Evolutionary conservation across 2,113 vertebrate genomes (phyloP), one percentile per base, ranked within the genome.

Genomic region (Callopanchax toddi): DNA sequence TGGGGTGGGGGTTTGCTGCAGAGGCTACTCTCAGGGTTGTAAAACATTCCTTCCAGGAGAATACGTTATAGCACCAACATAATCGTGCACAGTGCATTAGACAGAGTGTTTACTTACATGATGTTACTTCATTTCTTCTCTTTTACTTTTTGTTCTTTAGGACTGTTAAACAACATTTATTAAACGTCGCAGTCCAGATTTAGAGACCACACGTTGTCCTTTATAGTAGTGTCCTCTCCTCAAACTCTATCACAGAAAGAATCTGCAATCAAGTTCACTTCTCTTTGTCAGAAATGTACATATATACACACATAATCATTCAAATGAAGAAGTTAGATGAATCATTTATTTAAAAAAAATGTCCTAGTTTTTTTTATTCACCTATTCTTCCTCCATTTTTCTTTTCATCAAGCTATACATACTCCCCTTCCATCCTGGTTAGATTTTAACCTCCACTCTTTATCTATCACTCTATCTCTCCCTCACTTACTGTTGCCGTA

Each of bases 391-490:
- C 60, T 36, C 23, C 76, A 71, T 73, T 51, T 65, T 45, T 48
- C 22, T 44, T 52, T 69, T 59, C 52, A 56, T 67, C 53, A 42
- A 58, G 32, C 68, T 36, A 37, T 44, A 44, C 40, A 37, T 44
- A 44, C 67, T 81, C 76, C 45, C n/a, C 74, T 72, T 29, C 23
- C 12, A n/a, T 63, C 52, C 64, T 63, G 67, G 65, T 78, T 68
- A 68, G 75, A 77, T 68, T 81, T 79, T 72, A 71, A 77, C 71
- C 67, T 66, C 66, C 34, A 25, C 50, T 67, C 49, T 62, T 57
- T 54, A 45, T 84, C 64, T 60, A 53, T 70, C 23, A 10, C 64
- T 81, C 60, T 16, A 71, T 82, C 87, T 76, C 67, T 78, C 45
- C 67, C 57, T 44, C 49, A 65, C 76, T 76, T 61, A 50, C 75